Evolutionary conservation across 2,113 vertebrate species (phyloP).

Genomic region (Puffinus mauretanicus): DNA sequence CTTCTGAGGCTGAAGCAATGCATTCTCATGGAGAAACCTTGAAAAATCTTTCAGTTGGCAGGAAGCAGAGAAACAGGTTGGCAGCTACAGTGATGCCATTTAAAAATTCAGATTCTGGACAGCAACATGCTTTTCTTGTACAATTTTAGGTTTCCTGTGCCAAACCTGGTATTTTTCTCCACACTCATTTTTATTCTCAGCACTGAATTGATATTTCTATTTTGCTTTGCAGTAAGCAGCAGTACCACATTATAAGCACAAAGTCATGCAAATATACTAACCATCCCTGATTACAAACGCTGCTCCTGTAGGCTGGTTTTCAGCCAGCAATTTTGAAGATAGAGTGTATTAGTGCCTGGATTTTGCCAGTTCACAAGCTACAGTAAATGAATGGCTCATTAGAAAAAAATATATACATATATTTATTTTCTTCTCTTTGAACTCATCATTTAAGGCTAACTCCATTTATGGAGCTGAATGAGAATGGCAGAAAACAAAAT

Average conservation of each 20-base stretch:
- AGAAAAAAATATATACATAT: background rate
- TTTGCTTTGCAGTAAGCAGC: background rate
- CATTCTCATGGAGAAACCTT: background rate
- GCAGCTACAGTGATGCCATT: background rate
- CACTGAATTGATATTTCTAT: background rate
- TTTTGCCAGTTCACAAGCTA: background rate
- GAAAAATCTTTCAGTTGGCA: background rate
- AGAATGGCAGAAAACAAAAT: background rate
- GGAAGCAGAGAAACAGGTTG: background rate
- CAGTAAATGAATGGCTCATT: background rate
- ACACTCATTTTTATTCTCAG: background rate
- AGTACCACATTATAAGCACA: background rate
- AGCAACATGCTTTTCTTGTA: background rate
- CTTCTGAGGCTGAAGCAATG: background rate
- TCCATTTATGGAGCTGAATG: background rate
- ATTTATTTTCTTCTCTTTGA: slow-evolving; percentile 14
- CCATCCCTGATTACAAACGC: background rate
- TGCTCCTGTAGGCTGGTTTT: background rate
- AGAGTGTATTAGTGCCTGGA: background rate
- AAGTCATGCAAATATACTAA: background rate
- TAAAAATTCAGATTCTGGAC: background rate
- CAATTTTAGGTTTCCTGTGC: background rate
- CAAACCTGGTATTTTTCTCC: background rate
- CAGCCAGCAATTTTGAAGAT: background rate
- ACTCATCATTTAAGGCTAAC: background rate